Conservation (phyloP, 2,888 invertebrate genomes). For the Drosophila prolongata region DNA sequence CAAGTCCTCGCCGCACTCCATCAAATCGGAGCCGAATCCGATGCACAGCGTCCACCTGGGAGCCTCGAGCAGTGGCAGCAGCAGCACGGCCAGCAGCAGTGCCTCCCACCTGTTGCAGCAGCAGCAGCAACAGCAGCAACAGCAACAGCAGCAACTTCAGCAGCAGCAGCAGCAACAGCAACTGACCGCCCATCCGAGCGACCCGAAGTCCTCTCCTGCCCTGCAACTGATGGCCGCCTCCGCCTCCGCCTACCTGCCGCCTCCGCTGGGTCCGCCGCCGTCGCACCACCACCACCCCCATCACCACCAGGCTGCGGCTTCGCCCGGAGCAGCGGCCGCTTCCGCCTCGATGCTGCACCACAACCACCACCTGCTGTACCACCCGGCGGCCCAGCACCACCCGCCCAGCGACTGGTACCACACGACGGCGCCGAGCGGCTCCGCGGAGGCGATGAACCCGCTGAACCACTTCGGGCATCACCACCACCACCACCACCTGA, state of each 20-base stretch:
- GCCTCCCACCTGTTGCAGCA: constrained; percentile 75
- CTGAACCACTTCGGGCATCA: constrained; percentile 86
- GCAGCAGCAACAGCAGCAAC: constrained; percentile 67
- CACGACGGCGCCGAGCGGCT: constrained; percentile 82
- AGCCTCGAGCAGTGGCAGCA: constrained; percentile 81
- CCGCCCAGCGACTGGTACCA: constrained; percentile 85
- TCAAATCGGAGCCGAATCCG: constrained; percentile 83
- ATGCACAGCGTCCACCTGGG: constrained; percentile 79
- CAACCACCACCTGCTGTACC: constrained; percentile 84
- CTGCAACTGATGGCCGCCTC: constrained; percentile 81
- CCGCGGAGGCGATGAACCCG: constrained; percentile 84
- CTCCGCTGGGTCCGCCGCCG: constrained; percentile 82
- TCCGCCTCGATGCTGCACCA: constrained; percentile 83
- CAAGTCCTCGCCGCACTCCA: constrained; percentile 83
- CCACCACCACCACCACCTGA: constrained; percentile 87
- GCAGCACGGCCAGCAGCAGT: constrained; percentile 76
- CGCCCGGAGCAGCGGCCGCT: constrained; percentile 73
- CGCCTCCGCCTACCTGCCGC: constrained; percentile 82
- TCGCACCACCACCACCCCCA: constrained; percentile 79
- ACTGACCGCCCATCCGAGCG: constrained; percentile 36
- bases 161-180: constrained; percentile 45
- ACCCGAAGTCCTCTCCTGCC: constrained; percentile 81
- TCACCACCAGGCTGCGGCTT: constrained; percentile 72
- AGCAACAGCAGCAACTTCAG: constrained; percentile 58
- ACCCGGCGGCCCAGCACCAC: constrained; percentile 84